Evolutionary conservation across 2,113 vertebrate species (phyloP).

Genomic region (Hemibagrus wyckioides): DNA sequence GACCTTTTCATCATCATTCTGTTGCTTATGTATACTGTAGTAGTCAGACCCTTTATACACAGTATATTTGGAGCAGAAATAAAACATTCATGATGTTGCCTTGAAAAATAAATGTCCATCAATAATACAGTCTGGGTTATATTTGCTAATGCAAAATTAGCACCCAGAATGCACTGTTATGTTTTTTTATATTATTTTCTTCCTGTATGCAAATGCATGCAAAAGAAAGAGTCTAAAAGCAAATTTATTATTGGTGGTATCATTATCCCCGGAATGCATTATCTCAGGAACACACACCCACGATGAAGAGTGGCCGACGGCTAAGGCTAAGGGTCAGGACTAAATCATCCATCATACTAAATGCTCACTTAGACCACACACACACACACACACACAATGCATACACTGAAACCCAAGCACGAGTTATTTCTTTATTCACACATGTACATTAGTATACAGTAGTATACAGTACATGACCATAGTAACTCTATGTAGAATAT

Average conservation of each 20-base stretch:
- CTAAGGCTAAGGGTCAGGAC: conserved; percentile 17
- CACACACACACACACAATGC: conserved; percentile 14
- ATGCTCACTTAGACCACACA: conserved; percentile 26
- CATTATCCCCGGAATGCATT: conserved; percentile 13
- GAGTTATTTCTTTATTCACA: not conserved
- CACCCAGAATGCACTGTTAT: not conserved
- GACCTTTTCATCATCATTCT: not conserved
- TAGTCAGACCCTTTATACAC: not conserved
- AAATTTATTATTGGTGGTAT: conserved; percentile 29
- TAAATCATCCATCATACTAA: conserved; percentile 35
- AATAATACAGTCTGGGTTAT: not conserved
- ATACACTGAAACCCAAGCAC: not conserved
- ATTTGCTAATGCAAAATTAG: not conserved
- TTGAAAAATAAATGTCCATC: not conserved
- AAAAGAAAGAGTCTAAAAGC: not conserved
- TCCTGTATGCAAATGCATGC: not conserved
- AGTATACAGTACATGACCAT: not conserved
- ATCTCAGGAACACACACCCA: conserved; percentile 20
- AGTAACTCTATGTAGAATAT: not conserved
- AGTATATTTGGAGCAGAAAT: not conserved
- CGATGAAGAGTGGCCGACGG: conserved; percentile 12
- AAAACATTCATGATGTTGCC: not conserved
- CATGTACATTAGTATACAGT: not conserved
- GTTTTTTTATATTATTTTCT: not conserved
- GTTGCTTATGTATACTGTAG: not conserved